Conservation (phyloP, 2,113 vertebrate species). For the Archilochus colubris region DNA sequence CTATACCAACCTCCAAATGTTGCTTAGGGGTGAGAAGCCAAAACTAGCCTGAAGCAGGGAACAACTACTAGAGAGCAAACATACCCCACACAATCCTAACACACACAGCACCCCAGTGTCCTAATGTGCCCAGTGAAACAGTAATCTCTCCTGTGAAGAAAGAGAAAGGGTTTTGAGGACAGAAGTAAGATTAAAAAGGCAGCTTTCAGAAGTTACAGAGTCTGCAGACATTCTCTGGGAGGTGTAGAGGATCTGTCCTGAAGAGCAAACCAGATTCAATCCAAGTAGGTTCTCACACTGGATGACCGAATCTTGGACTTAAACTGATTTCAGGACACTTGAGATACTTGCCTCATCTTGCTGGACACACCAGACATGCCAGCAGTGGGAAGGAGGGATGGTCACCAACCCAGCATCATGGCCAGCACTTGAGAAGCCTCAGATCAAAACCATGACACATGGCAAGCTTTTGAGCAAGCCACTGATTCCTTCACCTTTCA, state of each 20-base stretch:
- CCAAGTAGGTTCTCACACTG: background rate
- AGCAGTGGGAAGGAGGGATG: background rate
- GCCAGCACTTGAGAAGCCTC: background rate
- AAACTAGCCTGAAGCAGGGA: background rate
- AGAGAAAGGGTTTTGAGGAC: background rate
- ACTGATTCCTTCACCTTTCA: background rate
- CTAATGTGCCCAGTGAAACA: background rate
- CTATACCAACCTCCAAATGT: background rate
- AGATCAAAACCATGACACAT: fast-evolving
- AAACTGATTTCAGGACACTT: background rate
- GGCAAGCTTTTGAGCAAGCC: background rate
- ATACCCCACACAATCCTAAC: background rate
- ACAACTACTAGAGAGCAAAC: background rate
- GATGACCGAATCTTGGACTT: background rate
- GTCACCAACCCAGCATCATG: background rate
- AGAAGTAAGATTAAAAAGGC: background rate
- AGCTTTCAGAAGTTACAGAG: background rate
- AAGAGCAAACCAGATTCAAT: background rate
- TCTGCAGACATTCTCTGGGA: background rate
- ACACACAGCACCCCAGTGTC: background rate
- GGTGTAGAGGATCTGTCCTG: background rate
- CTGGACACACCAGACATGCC: background rate
- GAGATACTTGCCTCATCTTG: background rate
- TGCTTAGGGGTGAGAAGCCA: background rate
- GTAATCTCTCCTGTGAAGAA: background rate